Percentiles rank a stretch among this genome's conserved stretches.
phyloP scores from a whole-genome alignment of 2,888 invertebrate species.

The Palloptera scutellata region DNA sequence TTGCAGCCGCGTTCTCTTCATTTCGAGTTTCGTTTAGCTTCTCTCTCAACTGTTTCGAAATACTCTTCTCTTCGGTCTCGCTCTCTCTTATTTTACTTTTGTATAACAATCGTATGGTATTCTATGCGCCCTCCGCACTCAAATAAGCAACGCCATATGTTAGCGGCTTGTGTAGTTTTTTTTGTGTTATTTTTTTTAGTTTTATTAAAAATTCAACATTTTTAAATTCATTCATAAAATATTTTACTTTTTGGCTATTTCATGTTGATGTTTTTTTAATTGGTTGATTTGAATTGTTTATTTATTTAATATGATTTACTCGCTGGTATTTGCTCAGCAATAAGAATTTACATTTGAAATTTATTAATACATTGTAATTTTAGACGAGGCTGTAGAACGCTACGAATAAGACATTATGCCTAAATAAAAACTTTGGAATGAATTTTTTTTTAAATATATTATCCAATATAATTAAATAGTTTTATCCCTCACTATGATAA shows the following conservation, averaged over 20 bases:
- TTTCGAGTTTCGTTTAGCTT: background rate
- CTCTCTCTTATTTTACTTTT: background rate
- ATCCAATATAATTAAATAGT: too few relatives aligned
- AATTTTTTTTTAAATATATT: too few relatives aligned
- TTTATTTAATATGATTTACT: too few relatives aligned
- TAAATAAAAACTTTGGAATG: too few relatives aligned
- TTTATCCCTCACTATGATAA: too few relatives aligned
- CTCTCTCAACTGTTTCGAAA: background rate
- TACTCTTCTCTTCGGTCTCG: background rate
- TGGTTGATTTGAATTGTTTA: too few relatives aligned
- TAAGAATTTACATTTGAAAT: too few relatives aligned
- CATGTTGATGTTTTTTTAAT: too few relatives aligned
- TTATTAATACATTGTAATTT: too few relatives aligned
- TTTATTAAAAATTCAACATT: background rate
- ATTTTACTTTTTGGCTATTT: background rate
- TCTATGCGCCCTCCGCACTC: background rate
- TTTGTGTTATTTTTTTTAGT: slow-evolving; percentile 1
- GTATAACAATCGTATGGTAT: slow-evolving; percentile 20
- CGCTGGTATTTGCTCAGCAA: too few relatives aligned
- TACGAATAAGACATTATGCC: too few relatives aligned
- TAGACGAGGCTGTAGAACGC: too few relatives aligned
- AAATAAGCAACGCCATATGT: slow-evolving; percentile 20
- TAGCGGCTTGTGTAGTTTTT: slow-evolving; percentile 1
- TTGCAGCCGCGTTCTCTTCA: background rate
- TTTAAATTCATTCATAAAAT: slow-evolving; percentile 16